A percentile compares a stretch with the other conserved stretches of the same genome.
phyloP scores from a whole-genome alignment of 2,113 vertebrate species.

The Dryoscopus gambensis region DNA sequence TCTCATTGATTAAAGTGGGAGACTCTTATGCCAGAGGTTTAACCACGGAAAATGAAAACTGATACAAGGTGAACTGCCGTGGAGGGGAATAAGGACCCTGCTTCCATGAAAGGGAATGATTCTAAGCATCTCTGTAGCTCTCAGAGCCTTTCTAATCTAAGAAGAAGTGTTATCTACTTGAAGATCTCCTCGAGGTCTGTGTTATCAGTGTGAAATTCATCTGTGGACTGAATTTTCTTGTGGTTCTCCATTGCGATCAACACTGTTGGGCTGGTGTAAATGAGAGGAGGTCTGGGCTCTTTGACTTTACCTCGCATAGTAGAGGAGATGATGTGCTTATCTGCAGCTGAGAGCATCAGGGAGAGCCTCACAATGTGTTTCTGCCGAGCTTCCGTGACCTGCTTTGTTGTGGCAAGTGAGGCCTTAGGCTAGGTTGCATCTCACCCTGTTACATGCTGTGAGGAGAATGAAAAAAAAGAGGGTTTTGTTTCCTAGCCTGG shows the following conservation, averaged over 20 bases:
- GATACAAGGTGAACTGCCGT: not conserved
- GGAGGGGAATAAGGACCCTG: not conserved
- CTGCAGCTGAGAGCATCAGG: not conserved
- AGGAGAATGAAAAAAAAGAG: not conserved
- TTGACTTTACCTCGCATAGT: not conserved
- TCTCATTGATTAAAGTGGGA: not conserved
- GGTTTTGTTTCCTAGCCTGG: not conserved
- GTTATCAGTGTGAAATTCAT: not conserved
- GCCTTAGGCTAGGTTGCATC: not conserved
- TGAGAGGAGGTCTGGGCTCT: not conserved
- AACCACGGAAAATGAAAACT: not conserved
- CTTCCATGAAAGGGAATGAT: not conserved
- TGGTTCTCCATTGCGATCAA: not conserved
- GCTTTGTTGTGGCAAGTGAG: not conserved
- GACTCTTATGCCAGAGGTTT: not conserved
- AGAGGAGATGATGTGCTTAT: not conserved
- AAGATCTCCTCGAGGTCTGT: not conserved
- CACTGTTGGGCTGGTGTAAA: not conserved
- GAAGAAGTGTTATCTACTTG: not conserved
- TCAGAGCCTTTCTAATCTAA: not conserved
- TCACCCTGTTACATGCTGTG: not conserved
- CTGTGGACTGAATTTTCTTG: not conserved
- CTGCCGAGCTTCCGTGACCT: not conserved
- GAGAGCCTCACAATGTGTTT: not conserved
- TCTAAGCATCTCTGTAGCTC: not conserved